Evolutionary conservation across 2,797 vertebrate genomes (phyloP), one percentile per base, ranked within the genome.

Genomic region (Valencia hispanica): DNA sequence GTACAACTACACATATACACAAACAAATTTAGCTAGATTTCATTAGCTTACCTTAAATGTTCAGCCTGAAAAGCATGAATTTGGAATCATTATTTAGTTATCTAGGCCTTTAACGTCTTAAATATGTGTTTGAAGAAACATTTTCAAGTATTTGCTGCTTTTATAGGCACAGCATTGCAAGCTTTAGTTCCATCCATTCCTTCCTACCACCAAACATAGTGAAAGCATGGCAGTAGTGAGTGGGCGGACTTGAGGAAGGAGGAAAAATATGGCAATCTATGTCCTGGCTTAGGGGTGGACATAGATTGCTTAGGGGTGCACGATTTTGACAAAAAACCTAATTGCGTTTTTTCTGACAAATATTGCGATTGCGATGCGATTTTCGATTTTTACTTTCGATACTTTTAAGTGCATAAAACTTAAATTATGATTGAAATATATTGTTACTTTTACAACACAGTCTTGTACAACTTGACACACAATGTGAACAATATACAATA

Each of bases 241-340:
- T 91, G 88, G 90, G 90, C 80, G 87, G 88, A 78, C 57, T 66
- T 68, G 65, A 84, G 10, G 1, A 71, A 74, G 75, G 74, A 73
- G 76, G 39, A 30, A 36, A 83, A 51, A 18, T 69, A 50, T 77
- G 27, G 66, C 68, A 66, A 39, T 41, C 11, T 57, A 32, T 73
- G 70, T 15, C 15, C 18, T 57, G 39, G 73, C 57, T 17, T 47
- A n/a, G n/a, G n/a, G n/a, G n/a, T n/a, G n/a, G n/a, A n/a, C n/a
- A n/a, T n/a, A n/a, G n/a, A n/a, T n/a, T n/a, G n/a, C n/a, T n/a
- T n/a, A n/a, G n/a, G n/a, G n/a, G n/a, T n/a, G n/a, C n/a, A n/a
- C n/a, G n/a, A n/a, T n/a, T n/a, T n/a, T n/a, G n/a, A n/a, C n/a
- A n/a, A n/a, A n/a, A n/a, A n/a, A n/a, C n/a, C n/a, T n/a, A n/a